These are phyloP conservation scores for Pristis pectinata DNA, from an alignment of 2,797 vertebrate genomes.

Conservation along the genomic window DNA sequence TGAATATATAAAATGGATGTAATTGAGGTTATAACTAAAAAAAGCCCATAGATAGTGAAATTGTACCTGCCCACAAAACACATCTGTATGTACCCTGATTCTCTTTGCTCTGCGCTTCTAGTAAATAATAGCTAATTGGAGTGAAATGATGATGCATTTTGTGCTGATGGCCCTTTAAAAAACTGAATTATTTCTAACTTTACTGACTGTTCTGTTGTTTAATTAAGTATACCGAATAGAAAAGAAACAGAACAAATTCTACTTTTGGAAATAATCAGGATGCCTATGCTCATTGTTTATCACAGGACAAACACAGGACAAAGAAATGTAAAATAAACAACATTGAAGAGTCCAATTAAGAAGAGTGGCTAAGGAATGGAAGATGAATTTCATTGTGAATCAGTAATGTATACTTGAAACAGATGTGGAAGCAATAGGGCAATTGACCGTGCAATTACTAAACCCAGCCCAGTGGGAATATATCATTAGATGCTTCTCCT, in stretches of 20 bases:
- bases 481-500: not conserved
- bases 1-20: not conserved
- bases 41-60: not conserved
- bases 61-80: not conserved
- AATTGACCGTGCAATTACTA: not conserved
- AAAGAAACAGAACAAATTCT: not conserved
- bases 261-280: not conserved
- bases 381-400: conserved; percentile 5
- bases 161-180: not conserved
- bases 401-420: not conserved
- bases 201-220: not conserved
- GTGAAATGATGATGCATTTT: not conserved
- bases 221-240: not conserved
- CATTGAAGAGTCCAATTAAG: not conserved
- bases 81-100: not conserved
- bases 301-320: not conserved
- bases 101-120: not conserved
- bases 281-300: not conserved
- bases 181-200: not conserved
- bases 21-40: not conserved
- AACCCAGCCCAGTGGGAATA: not conserved
- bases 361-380: not conserved
- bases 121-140: not conserved
- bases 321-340: not conserved
- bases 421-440: not conserved